Base-by-base conservation (phyloP, 2,113 vertebrate species). In the Nycticebus coucang region DNA sequence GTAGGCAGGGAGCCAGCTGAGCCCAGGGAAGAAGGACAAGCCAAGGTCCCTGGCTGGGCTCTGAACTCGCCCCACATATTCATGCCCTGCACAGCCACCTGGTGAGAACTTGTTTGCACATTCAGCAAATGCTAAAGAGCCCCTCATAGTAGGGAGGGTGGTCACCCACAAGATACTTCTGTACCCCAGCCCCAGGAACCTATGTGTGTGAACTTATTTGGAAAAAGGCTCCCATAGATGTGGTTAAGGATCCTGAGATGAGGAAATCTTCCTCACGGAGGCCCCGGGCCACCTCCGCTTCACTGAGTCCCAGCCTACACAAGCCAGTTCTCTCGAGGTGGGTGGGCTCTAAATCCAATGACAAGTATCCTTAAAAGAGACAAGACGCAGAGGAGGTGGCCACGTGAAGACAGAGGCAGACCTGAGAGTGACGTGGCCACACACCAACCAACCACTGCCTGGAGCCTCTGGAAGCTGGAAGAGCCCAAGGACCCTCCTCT, bases 361-460 rank as follows among this genome's bases (percentile, higher is more conserved):
- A 41, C 30, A 60, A 24, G 37, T 2, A 11, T 37, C 64, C 71
- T 60, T 0, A 15, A 7, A 37, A 66, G 50, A 55, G 55, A 55
- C 13, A 13, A 62, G n/a, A 64, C n/a, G 7, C 5, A n/a, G 22
- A 81, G 24, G 7, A 53, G 37, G 22, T 28, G 9, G 78, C 13
- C 14, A 3, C 0, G 24, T 0, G 5, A n/a, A 11, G 10, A 12
- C 0, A 5, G 62, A 57, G 78, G 35, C 37, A 41, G 55, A 64
- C 62, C 28, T 2, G 0, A 45, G 81, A 12, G 62, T 4, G n/a
- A 37, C 0, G 6, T 0, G 1, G 85, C 30, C 84, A 37, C 1
- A 19, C 14, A 41, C 41, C 15, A 6, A 8, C 41, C 15, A 9
- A 6, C 13, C n/a, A 19, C 1, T 0, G 0, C 57, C 45, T 1